Evolutionary conservation across 1,140 invertebrate genomes (phyloP).

Genomic region (Dysdera silvatica): DNA sequence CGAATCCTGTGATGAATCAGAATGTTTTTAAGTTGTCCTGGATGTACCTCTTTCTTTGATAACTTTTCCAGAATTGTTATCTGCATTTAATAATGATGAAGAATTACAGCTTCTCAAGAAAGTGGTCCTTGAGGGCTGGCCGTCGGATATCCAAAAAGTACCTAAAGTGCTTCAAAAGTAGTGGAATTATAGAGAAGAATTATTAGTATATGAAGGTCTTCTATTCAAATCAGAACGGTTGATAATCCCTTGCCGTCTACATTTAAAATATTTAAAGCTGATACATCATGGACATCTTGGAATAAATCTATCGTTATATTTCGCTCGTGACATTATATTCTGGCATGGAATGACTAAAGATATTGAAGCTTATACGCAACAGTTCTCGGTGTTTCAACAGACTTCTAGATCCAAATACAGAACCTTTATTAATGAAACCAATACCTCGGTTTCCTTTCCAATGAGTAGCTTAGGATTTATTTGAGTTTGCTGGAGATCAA

Average conservation of each 20-base stretch:
- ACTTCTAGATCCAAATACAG: neutral
- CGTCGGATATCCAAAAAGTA: neutral
- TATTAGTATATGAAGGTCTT: neutral
- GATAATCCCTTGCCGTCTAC: neutral
- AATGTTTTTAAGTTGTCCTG: neutral
- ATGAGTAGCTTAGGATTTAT: slow-evolving; percentile 1
- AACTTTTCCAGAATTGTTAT: neutral
- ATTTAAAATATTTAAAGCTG: neutral
- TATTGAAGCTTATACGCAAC: neutral
- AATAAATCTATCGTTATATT: neutral
- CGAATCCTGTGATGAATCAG: neutral
- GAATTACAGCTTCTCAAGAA: neutral
- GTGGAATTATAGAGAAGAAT: slow-evolving; percentile 3
- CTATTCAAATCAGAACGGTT: slow-evolving; percentile 1
- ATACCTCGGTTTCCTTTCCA: neutral
- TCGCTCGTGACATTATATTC: neutral
- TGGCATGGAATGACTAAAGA: neutral
- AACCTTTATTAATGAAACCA: neutral
- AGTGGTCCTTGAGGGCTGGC: neutral
- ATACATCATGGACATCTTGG: neutral
- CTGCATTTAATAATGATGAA: neutral
- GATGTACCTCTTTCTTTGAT: neutral
- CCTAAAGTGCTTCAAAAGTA: neutral
- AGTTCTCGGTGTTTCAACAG: neutral
- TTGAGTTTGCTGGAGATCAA: neutral